These are phyloP conservation scores for Porites lobata DNA, from an alignment of 92 coral and sea anemone genomes.

Conservation along the genomic window DNA sequence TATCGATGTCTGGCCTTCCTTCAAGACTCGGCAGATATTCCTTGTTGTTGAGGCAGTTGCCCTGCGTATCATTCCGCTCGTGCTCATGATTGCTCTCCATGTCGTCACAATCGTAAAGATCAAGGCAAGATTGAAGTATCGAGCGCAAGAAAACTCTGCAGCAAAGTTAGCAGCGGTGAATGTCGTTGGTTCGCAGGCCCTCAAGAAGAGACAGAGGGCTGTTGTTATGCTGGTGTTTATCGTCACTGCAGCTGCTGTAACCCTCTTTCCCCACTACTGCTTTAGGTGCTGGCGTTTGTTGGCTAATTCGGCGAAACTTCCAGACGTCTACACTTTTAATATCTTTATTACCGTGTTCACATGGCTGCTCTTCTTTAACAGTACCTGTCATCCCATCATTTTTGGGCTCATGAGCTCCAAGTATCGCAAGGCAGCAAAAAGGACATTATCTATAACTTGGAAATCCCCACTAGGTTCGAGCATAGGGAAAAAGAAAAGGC, in stretches of 20 bases:
- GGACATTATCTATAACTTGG: slow-evolving; percentile 55
- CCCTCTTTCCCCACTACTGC: slow-evolving; percentile 72
- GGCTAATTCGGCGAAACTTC: not conserved
- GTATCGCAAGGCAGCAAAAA: slow-evolving; percentile 74
- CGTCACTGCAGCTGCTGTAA: slow-evolving; percentile 60
- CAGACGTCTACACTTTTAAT: slow-evolving; percentile 30
- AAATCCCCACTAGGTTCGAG: slow-evolving; percentile 13
- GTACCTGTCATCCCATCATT: slow-evolving; percentile 82
- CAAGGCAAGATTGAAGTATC: slow-evolving; percentile 46
- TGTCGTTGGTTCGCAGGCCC: slow-evolving; percentile 22
- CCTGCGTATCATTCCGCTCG: slow-evolving; percentile 76
- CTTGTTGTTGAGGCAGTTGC: slow-evolving; percentile 53
- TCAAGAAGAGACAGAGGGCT: slow-evolving; percentile 77
- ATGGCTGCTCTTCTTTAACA: slow-evolving; percentile 71
- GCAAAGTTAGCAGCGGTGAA: slow-evolving; percentile 3
- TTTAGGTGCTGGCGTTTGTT: slow-evolving; percentile 55
- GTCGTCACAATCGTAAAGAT: slow-evolving; percentile 69
- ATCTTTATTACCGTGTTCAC: slow-evolving; percentile 38
- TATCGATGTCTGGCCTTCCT: slow-evolving; percentile 73
- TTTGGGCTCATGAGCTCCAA: slow-evolving; percentile 80
- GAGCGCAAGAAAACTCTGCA: not conserved
- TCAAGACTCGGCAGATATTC: slow-evolving; percentile 45
- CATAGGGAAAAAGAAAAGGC: not conserved
- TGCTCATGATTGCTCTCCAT: slow-evolving; percentile 76
- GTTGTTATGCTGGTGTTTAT: slow-evolving; percentile 76